Base-by-base conservation (phyloP, 1,140 invertebrate species). In the Drosophila takahashii region DNA sequence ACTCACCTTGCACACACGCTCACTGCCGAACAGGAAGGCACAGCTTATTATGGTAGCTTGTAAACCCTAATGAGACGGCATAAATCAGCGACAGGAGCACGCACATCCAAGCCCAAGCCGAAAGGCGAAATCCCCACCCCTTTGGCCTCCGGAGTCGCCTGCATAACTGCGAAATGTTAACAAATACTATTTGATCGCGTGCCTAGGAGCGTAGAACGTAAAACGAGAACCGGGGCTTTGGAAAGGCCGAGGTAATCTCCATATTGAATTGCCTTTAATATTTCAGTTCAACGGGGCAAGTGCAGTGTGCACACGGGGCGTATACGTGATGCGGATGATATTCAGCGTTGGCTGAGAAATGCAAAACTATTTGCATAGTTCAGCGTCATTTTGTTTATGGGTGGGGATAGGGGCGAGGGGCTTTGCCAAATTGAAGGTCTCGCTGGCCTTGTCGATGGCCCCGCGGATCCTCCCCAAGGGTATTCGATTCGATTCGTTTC, bases 121-220 rank as follows among this genome's bases (percentile, higher is more conserved):
- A 15, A 41, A 8, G 3, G 1, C 3, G 8, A 15, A 37, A 22
- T 22, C 3, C 51, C 44, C 58, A 54, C 44, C 27, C 8, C 22
- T 8, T 8, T 11, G 15, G 0, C 34, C 4, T 15, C 26, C 26
- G 9, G 3, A 10, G 4, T 11, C 8, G 2, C 13, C 18, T 58
- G 81, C 81, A 81, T 77, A 67, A 65, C 69, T 81, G 56, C 44
- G 64, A 81, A 81, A 64, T 87, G 81, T 87, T 87, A 87, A 87
- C 81, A 78, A 77, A 81, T 81, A 75, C 75, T 76, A 58, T 86
- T 86, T 83, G 83, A 86, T 86, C 83, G 81, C 81, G 83, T 86
- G 81, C 79, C 56, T 51, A 37, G 27, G 27, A 15, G 5, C 22
- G 11, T 2, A 15, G 8, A 27, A 27, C 3, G 5, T 9, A 32